These are phyloP conservation scores for Conistra vaccinii DNA, from an alignment of 2,888 invertebrate genomes.

Conservation along the genomic window DNA sequence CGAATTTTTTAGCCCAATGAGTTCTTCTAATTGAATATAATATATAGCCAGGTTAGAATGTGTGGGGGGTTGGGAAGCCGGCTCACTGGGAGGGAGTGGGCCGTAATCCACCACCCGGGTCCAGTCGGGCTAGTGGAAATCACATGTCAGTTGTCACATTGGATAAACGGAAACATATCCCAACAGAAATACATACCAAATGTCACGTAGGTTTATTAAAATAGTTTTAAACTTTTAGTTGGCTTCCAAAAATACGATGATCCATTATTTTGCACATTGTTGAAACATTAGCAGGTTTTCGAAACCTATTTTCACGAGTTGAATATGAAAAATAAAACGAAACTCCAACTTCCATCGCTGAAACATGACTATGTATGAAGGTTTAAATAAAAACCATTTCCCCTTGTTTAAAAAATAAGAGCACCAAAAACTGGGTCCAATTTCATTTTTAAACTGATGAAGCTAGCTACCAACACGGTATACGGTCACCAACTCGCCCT, in stretches of 20 bases:
- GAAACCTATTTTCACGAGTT: neutral
- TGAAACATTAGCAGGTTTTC: neutral
- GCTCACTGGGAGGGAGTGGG: neutral
- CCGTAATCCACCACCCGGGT: neutral
- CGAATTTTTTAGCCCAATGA: too few species aligned
- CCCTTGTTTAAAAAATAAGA: neutral
- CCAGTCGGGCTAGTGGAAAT: neutral
- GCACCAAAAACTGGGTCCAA: neutral
- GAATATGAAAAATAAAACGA: neutral
- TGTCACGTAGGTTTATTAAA: neutral
- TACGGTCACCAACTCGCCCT: too few species aligned
- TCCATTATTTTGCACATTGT: neutral
- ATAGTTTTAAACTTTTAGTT: constrained; percentile 1
- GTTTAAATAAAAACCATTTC: too few species aligned
- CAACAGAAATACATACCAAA: neutral
- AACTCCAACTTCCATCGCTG: neutral
- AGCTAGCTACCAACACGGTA: too few species aligned
- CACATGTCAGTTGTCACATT: neutral
- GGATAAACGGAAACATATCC: neutral
- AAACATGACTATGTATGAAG: neutral
- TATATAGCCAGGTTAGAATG: neutral
- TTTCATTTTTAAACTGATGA: neutral
- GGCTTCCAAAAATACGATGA: neutral
- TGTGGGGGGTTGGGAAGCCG: too few species aligned
- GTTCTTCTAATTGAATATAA: neutral